A percentile compares a stretch with the other conserved stretches of the same genome.
phyloP scores from a whole-genome alignment of 2,888 invertebrate genomes.

The Drosophila percnosoma region DNA sequence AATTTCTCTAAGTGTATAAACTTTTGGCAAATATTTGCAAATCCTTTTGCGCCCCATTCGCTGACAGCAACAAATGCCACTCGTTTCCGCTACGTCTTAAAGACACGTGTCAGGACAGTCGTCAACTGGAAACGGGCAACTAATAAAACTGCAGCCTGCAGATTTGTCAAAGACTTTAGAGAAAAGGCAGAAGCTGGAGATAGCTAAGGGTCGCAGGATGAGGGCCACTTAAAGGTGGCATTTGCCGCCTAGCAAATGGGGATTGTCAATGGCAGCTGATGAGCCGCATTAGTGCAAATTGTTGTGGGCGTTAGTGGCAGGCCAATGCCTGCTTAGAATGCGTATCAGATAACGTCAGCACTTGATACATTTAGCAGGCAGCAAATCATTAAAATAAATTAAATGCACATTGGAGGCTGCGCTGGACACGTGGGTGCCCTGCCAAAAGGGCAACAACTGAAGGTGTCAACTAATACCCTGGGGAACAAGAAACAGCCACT shows the following conservation, averaged over 20 bases:
- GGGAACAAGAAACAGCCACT: neutral
- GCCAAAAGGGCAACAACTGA: conserved; percentile 22
- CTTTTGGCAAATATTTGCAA: conserved; percentile 50
- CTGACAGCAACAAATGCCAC: conserved; percentile 56
- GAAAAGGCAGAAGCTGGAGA: conserved; percentile 32
- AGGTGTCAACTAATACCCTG: conserved; percentile 40
- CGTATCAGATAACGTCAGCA: conserved; percentile 41
- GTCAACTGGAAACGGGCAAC: conserved; percentile 58
- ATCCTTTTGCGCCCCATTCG: conserved; percentile 46
- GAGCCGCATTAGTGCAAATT: conserved; percentile 74
- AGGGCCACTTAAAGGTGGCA: conserved; percentile 65
- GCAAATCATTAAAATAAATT: conserved; percentile 67
- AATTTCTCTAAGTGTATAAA: conserved; percentile 53
- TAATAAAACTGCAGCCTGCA: conserved; percentile 69
- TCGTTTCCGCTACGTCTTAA: conserved; percentile 72
- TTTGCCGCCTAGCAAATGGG: conserved; percentile 31
- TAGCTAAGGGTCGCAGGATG: conserved; percentile 12
- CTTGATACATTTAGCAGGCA: conserved; percentile 59
- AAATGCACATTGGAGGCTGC: conserved; percentile 37
- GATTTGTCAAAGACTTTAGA: conserved; percentile 71
- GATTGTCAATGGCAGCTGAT: conserved; percentile 64
- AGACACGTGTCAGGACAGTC: conserved; percentile 63
- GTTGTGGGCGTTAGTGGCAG: conserved; percentile 70
- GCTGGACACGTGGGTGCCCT: conserved; percentile 26
- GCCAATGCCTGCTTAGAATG: conserved; percentile 9